Base-by-base conservation (phyloP, 2,888 invertebrate genomes). In the Clitarchus hookeri region DNA sequence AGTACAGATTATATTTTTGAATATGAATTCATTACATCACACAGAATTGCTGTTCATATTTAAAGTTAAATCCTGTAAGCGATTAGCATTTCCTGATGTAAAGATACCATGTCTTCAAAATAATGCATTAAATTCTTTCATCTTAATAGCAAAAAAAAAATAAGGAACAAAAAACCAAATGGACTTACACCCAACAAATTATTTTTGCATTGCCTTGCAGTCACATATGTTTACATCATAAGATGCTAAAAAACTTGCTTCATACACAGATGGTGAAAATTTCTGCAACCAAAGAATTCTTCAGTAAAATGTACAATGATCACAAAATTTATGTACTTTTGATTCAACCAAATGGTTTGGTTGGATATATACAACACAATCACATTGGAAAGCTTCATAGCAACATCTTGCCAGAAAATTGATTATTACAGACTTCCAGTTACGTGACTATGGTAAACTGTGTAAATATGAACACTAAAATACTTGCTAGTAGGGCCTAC, bases 311-410 rank as follows among this genome's bases (percentile, higher is more conserved):
- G 65, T 48, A 65, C 65, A 65, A 65, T 19, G 8, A 65, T 65
- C 19, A 65, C 65, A 65, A 8, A 65, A 65, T 48, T 11, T 65
- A 19, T 65, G 8, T 19, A 65, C 8, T 16, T 65, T 23, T 23
- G 65, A 48, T 65, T 65, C 65, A 65, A n/a, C 48, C 65, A 65
- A 65, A 65, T 65, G n/a, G n/a, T n/a, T 65, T 65, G n/a, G n/a
- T n/a, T 65, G 65, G 16, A 23, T 16, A 23, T 65, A 65, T n/a
- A n/a, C 65, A 65, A 65, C 65, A 65, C 19, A 65, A n/a, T 65
- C n/a, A 65, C 23, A 16, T 65, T 65, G 65, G 65, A 65, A 65
- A 23, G 65, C 65, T 16, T 65, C n/a, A 65, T 65, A 6, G n/a
- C 65, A 65, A 65, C n/a, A 65, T 65, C 1, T 8, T 65, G 19